Percentiles rank a stretch among this genome's conserved stretches.
These are phyloP conservation scores for Megaceryle maxima DNA, from an alignment of 2,113 vertebrate species.

Conservation along the genomic window DNA sequence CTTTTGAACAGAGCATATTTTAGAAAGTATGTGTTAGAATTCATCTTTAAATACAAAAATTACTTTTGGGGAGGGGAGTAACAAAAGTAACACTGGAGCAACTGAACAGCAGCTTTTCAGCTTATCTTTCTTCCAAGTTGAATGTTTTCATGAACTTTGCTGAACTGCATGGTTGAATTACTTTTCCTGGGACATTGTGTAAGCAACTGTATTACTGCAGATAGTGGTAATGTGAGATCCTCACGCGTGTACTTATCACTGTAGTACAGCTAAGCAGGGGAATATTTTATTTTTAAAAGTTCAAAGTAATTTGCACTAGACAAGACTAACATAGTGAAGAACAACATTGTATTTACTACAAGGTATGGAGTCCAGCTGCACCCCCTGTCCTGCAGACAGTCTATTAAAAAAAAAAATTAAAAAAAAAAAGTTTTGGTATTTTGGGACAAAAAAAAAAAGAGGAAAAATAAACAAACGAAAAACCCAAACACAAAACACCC, in stretches of 20 bases:
- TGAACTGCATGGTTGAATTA: background rate
- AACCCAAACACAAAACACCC: too few species aligned
- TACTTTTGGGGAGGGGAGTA: background rate
- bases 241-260: background rate
- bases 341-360: background rate
- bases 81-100: background rate
- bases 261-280: background rate
- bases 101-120: background rate
- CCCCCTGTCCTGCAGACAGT: background rate
- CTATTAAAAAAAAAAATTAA: background rate
- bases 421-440: background rate
- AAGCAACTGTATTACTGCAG: background rate
- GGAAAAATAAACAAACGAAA: too few species aligned
- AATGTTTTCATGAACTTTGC: background rate
- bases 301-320: background rate
- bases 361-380: background rate
- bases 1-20: slow-evolving; percentile 39
- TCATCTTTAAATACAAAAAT: background rate
- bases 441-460: background rate
- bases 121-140: background rate
- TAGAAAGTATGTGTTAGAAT: background rate
- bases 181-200: slow-evolving; percentile 15
- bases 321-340: background rate
- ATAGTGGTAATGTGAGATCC: background rate
- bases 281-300: background rate